Evolutionary conservation across 2,113 vertebrate genomes (phyloP).

Genomic region (Coryphaenoides rupestris): DNA sequence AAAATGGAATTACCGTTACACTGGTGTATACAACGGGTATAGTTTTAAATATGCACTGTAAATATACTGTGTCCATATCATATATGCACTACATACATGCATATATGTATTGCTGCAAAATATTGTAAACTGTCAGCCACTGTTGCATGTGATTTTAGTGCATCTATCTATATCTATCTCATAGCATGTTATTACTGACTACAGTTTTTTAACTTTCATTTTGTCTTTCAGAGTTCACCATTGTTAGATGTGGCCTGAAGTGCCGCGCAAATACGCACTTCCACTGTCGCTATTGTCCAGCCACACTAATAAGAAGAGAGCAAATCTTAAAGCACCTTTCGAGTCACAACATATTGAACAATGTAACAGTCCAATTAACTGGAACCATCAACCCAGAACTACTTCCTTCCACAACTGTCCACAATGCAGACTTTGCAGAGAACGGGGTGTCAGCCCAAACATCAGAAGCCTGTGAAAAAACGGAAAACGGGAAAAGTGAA

Average conservation of each 20-base stretch:
- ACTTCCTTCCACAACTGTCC: too few relatives aligned
- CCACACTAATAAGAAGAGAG: background rate
- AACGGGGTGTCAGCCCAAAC: too few relatives aligned
- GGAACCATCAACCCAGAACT: too few relatives aligned
- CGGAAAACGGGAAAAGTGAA: too few relatives aligned
- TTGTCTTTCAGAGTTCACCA: background rate
- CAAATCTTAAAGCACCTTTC: background rate
- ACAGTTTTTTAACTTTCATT: background rate
- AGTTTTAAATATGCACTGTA: background rate
- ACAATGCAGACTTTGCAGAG: too few relatives aligned
- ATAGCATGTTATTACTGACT: background rate
- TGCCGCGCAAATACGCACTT: background rate
- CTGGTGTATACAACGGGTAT: too few relatives aligned
- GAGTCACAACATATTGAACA: too few relatives aligned
- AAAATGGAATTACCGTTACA: background rate
- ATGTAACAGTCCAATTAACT: too few relatives aligned
- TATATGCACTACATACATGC: conserved; percentile 1
- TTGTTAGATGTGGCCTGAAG: background rate
- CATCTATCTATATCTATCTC: too few relatives aligned
- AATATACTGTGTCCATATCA: background rate
- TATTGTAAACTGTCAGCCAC: background rate
- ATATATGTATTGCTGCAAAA: background rate
- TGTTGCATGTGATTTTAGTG: too few relatives aligned
- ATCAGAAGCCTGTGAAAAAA: too few relatives aligned
- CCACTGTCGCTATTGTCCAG: background rate